These are phyloP conservation scores for Stichodactyla mertensii DNA, from an alignment of 64 coral and sea anemone genomes.

Conservation along the genomic window DNA sequence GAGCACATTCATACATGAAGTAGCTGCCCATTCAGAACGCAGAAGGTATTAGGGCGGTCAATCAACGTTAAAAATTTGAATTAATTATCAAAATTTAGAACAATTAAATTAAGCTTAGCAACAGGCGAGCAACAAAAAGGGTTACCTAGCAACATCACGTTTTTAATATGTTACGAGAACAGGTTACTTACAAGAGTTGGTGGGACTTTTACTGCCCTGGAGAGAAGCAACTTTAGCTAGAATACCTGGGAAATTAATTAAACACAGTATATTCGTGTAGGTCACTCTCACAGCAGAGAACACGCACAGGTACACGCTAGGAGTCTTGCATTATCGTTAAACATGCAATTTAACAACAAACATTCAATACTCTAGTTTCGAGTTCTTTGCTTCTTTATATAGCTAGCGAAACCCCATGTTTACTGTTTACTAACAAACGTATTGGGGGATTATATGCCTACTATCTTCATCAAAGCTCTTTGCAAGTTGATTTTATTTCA, in stretches of 20 bases:
- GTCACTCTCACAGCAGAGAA: neutral
- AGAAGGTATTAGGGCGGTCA: neutral
- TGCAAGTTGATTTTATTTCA: too few relatives aligned
- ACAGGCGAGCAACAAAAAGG: neutral
- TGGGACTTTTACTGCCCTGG: slow-evolving; percentile 76
- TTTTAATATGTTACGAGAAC: neutral
- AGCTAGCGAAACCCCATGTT: too few relatives aligned
- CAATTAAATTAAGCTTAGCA: neutral
- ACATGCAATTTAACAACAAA: slow-evolving; percentile 15
- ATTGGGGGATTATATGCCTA: too few relatives aligned
- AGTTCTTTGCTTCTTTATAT: neutral
- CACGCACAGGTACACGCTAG: too few relatives aligned
- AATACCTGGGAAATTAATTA: slow-evolving; percentile 61
- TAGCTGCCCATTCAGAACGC: neutral
- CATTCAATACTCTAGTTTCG: neutral
- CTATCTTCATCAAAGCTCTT: too few relatives aligned
- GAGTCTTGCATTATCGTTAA: slow-evolving; percentile 6
- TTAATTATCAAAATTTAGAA: neutral
- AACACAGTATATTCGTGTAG: slow-evolving; percentile 23
- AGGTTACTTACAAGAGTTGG: slow-evolving; percentile 48
- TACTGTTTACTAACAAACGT: too few relatives aligned
- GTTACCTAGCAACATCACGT: neutral
- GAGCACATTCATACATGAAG: neutral
- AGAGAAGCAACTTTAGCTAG: slow-evolving; percentile 92
- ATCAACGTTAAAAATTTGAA: neutral